Conservation (phyloP, 1,140 invertebrate species). For the Lasioglossum albipes region DNA sequence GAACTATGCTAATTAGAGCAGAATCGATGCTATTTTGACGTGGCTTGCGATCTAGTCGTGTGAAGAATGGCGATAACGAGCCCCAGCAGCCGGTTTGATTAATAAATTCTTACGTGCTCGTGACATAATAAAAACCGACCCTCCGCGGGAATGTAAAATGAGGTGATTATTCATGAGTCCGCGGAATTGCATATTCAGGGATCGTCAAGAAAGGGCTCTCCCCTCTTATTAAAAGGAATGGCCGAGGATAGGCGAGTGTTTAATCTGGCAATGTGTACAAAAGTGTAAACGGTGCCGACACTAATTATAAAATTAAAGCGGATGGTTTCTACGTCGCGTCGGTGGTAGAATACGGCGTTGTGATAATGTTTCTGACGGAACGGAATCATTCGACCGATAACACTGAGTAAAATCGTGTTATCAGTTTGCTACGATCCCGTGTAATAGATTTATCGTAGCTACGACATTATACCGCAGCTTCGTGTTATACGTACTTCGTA, state of each 20-base stretch:
- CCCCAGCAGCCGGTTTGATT: background rate
- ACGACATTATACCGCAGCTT: background rate
- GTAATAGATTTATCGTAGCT: background rate
- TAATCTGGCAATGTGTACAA: conserved; percentile 7
- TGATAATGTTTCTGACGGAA: background rate
- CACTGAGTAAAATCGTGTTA: background rate
- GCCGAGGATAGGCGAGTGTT: background rate
- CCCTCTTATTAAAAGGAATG: conserved; percentile 5
- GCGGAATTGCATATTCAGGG: conserved; percentile 18
- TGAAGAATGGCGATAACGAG: conserved; percentile 13
- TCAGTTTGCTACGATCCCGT: background rate
- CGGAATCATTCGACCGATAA: background rate
- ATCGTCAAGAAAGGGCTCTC: conserved; percentile 4
- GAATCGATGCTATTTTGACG: conserved; percentile 10
- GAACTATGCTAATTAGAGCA: background rate
- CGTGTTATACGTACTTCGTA: background rate
- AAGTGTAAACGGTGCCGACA: no score
- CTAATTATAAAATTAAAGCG: background rate
- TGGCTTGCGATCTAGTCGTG: background rate
- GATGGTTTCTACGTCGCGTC: background rate
- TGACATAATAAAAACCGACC: conserved; percentile 16
- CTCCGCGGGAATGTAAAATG: conserved; percentile 14
- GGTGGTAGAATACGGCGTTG: background rate
- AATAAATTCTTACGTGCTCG: conserved; percentile 19
- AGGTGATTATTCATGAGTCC: conserved; percentile 21